phyloP scores from a whole-genome alignment of 2,888 invertebrate genomes.

The Folsomia candida region DNA sequence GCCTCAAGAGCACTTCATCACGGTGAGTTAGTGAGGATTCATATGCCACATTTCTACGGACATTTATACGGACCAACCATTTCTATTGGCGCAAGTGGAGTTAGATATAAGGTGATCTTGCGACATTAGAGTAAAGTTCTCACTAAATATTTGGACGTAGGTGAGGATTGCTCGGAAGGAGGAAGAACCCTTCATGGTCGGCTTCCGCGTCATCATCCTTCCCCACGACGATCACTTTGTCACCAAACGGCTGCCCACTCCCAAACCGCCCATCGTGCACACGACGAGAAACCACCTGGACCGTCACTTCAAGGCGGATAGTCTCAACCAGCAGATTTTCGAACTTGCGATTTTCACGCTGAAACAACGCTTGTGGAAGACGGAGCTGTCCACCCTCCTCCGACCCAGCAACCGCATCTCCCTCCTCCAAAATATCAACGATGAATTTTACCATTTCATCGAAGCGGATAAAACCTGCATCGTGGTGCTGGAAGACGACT shows the following conservation, averaged over 20 bases:
- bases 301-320: conserved; percentile 3
- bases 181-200: neutral
- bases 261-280: conserved; percentile 22
- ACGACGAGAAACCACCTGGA: conserved; percentile 1
- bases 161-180: no score
- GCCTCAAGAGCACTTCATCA: conserved; percentile 25
- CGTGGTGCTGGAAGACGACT: conserved; percentile 23
- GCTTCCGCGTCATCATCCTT: conserved; percentile 24
- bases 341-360: conserved; percentile 10
- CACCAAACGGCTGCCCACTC: conserved; percentile 27
- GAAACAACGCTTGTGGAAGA: neutral
- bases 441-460: conserved; percentile 35
- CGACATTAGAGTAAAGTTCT: no score
- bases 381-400: neutral
- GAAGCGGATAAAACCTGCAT: conserved; percentile 31
- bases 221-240: conserved; percentile 29
- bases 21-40: no score
- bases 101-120: no score
- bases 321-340: conserved; percentile 11
- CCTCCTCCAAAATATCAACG: conserved; percentile 20
- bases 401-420: neutral
- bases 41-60: no score
- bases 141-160: no score
- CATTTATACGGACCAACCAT: no score
- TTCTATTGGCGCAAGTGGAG: no score